phyloP scores from a whole-genome alignment of 2,113 vertebrate species.

The cat (Felis catus) region F.catus_Fca126_mat1.0 CM031423.1:74891501-74892000 shows the following conservation, averaged over 20 bases:
- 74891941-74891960: neutral
- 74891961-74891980: neutral
- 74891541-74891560: conserved; percentile 17
- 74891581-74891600: conserved; percentile 60
- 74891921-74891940: neutral
- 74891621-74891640: neutral
- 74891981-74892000: neutral
- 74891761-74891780: neutral
- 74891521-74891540: conserved; percentile 41
- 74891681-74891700: neutral
- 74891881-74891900: neutral
- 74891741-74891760: neutral
- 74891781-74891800: neutral
- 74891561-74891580: neutral
- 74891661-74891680: neutral
- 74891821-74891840: neutral
- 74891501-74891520: neutral
- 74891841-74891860: neutral
- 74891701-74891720: neutral
- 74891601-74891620: neutral
- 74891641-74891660: neutral
- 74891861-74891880: neutral
- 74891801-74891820: neutral
- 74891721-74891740: neutral
- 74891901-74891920: neutral